Evolutionary conservation across 2,113 vertebrate genomes (phyloP), one percentile per base, ranked within the genome.

Genomic region (Osmerus eperlanus): DNA sequence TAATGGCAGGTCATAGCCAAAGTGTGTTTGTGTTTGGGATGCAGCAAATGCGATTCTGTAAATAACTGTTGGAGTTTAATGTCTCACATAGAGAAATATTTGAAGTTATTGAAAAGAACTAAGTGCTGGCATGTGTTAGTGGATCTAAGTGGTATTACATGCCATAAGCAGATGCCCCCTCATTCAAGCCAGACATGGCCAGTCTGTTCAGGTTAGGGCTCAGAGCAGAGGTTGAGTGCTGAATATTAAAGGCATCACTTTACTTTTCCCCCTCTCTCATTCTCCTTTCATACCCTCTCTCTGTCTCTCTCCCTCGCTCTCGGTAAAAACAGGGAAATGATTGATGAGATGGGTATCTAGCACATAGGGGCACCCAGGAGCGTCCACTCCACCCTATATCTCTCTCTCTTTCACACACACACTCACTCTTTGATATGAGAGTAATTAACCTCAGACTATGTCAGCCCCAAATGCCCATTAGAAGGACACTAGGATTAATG

Each of bases 401-500:
- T 74, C 71, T 67, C 67, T 68, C 74, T 69, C 65, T 79, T 72
- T 74, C 76, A 36, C 52, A 53, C 32, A 65, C 29, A 64, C 29
- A 14, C 62, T 41, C 72, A 73, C 74, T 54, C 82, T 72, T 67
- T 78, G 86, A 89, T 90, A 90, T 91, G 89, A 88, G 87, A 90
- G 91, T 92, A 91, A 93, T 93, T 93, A 93, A 93, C 91, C 92
- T 92, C 89, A 85, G 91, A 87, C 90, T 91, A 85, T 77, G 83
- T 85, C 88, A 88, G 86, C 86, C 89, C 88, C 81, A 81, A 81
- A 86, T 90, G 87, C 89, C 88, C 89, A 89, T 92, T 91, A 91
- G 88, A 89, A 90, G 90, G 89, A 89, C 90, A 90, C 85, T 82
- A 88, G 86, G 91, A 92, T 93, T 91, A 89, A 93, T 92, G 92